Evolutionary conservation across 2,888 invertebrate species (phyloP), one percentile per base, ranked within the genome.

Genomic region (Athripsodes cinereus): DNA sequence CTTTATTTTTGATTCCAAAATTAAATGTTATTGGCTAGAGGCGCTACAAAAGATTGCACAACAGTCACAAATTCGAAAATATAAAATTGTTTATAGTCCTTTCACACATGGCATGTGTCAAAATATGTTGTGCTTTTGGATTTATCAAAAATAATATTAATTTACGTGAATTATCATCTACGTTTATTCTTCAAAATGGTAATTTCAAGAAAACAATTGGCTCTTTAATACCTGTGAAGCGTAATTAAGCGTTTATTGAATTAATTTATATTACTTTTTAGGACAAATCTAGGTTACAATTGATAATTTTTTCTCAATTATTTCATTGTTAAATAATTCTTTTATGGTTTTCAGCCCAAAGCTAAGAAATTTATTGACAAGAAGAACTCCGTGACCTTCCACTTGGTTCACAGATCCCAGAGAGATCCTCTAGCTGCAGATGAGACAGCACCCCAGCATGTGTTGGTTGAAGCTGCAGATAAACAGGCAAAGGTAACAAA

Each of bases 361-460:
- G 83, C 85, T 60, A 90, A 85, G 72, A 88, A 86, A 69, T 96
- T 96, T 69, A 94, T 97, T 67, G 91, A 96, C 70, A 90, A 90
- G 66, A 95, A 95, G 71, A 89, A 88, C 69, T 86, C 95, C 0
- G 89, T 94, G 20, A 93, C 92, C 0, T 98, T 96, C 71, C 90
- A 90, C 69, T 74, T 98, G 64, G 94, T 96, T 1, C 94, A 96
- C 70, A 83, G 97, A 69, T 95, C 95, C 68, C 96, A 96, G 73
- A 86, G 86, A 68, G 97, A 97, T 83, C 96, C 97, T 1, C 72
- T 97, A 53, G 81, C 86, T 1, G 90, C 90, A 1, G 95, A 96
- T 73, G 93, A 92, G 70, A 88, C 79, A 53, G 95, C 95, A 1
- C 93, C 96, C 0, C 90, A 96, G 69, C 83, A 85, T 66, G 96